Percentiles rank a stretch among this genome's conserved stretches.
Evolutionary conservation across 2,113 vertebrate genomes (phyloP).

Genomic region (Cairina moschata): DNA sequence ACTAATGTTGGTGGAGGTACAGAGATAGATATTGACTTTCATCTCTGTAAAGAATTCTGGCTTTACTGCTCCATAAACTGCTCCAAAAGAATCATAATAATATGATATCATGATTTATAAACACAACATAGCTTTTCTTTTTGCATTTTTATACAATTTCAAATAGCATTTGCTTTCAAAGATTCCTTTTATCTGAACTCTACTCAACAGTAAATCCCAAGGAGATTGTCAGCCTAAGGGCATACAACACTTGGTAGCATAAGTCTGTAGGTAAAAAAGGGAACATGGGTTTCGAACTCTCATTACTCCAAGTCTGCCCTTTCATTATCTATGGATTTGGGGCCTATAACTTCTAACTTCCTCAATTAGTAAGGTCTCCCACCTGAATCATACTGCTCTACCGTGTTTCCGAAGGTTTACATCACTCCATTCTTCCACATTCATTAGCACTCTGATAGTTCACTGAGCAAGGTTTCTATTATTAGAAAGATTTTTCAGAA

Average conservation of each 20-base stretch:
- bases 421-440: not conserved
- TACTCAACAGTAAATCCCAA: not conserved
- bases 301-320: not conserved
- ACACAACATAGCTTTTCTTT: slow-evolving; percentile 21
- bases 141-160: slow-evolving; percentile 48
- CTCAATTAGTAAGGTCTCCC: not conserved
- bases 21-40: slow-evolving; percentile 49
- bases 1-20: slow-evolving; percentile 24
- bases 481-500: not conserved
- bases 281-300: not conserved
- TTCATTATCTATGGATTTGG: not conserved
- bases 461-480: not conserved
- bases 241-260: not conserved
- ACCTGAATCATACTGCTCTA: not conserved
- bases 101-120: slow-evolving; percentile 58
- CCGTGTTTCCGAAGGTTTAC: not conserved
- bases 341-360: not conserved
- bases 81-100: slow-evolving; percentile 68
- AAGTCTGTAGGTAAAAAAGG: not conserved
- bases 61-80: slow-evolving; percentile 61
- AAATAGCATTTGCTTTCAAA: slow-evolving; percentile 53
- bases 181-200: slow-evolving; percentile 46
- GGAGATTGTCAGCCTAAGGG: not conserved
- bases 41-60: slow-evolving; percentile 40
- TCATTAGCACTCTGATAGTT: not conserved